Conservation (phyloP, 2,888 invertebrate species). For the Parelbella ahira region DNA sequence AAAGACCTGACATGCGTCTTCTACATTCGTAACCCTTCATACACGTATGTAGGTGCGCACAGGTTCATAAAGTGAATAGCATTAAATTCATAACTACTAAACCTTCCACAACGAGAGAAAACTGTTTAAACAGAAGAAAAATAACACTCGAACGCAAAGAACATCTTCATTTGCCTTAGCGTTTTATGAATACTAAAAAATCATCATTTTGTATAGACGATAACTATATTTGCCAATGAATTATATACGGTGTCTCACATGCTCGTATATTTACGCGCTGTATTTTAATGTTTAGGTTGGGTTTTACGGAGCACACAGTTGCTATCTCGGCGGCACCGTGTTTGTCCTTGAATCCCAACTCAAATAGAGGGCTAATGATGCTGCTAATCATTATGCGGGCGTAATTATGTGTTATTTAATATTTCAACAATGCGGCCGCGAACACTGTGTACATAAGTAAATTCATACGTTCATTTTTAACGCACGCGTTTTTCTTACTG, state of each 20-base stretch:
- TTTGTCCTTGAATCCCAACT: constrained; percentile 27
- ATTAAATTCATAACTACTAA: too few species aligned
- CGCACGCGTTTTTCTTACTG: too few species aligned
- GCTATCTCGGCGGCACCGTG: constrained; percentile 25
- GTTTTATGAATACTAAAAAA: background rate
- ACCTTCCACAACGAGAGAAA: too few species aligned
- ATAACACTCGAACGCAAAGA: too few species aligned
- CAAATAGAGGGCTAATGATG: constrained; percentile 17
- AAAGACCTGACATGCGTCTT: too few species aligned
- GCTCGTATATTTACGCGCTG: constrained; percentile 5
- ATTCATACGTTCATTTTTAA: background rate
- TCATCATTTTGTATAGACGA: background rate
- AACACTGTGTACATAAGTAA: background rate
- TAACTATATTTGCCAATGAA: constrained; percentile 1
- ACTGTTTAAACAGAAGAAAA: too few species aligned
- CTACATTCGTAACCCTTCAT: too few species aligned
- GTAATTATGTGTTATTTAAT: constrained; percentile 8
- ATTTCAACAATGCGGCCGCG: constrained; percentile 2
- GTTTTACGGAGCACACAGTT: constrained; percentile 24
- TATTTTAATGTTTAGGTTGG: constrained; percentile 14
- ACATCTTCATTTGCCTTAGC: background rate
- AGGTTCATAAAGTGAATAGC: too few species aligned
- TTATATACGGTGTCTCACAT: constrained; percentile 7
- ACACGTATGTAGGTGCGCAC: too few species aligned
- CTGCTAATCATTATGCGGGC: constrained; percentile 10